These are phyloP conservation scores for Oenanthe melanoleuca DNA, from an alignment of 2,113 vertebrate species.

Conservation along the genomic window DNA sequence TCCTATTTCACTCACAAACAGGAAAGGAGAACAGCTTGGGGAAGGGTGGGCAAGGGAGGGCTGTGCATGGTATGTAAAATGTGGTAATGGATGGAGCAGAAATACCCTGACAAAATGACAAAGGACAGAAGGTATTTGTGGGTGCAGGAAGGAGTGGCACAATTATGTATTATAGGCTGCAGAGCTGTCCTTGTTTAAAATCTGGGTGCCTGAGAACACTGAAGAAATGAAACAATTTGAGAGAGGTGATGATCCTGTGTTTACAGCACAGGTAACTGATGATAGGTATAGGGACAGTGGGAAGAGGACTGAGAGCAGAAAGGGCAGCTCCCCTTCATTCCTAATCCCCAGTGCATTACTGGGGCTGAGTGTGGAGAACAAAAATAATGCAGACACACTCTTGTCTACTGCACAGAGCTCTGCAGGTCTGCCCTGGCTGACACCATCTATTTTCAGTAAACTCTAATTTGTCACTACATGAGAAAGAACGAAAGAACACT, in stretches of 20 bases:
- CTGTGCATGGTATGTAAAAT: background rate
- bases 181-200: background rate
- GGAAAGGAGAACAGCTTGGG: background rate
- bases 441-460: background rate
- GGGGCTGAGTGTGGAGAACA: accelerated
- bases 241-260: background rate
- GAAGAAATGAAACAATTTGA: background rate
- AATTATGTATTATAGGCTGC: background rate
- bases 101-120: background rate
- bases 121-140: background rate
- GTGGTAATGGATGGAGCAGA: background rate
- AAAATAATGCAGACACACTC: background rate
- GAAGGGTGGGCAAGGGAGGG: background rate
- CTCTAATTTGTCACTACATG: background rate
- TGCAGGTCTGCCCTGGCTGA: background rate
- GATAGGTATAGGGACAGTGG: background rate
- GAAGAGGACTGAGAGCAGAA: background rate
- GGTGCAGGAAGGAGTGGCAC: background rate
- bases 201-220: background rate
- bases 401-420: background rate
- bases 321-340: background rate
- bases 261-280: background rate
- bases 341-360: background rate
- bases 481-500: background rate
- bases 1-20: background rate